Base-by-base conservation (phyloP, 2,113 vertebrate species). In the Mustelus asterias region DNA sequence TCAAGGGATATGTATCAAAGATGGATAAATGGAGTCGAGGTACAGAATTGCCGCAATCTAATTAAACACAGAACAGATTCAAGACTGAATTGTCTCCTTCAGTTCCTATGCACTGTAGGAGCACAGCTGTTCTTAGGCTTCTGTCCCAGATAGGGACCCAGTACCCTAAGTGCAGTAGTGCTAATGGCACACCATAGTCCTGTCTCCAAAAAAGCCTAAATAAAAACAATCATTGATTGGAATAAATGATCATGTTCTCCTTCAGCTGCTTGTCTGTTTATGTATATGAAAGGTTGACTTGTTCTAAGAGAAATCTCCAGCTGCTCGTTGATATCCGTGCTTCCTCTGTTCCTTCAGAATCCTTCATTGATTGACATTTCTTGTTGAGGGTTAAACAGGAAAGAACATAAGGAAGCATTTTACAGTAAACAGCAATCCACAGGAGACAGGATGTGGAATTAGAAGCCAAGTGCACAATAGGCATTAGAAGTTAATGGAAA, bases 341-440 rank as follows among this genome's bases (percentile, higher is more conserved):
- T 60, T 60, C 54, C 88, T 60, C 88, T 60, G 54, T 90, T 90
- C 13, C 26, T 90, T 90, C 29, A 58, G 26, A 60, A 58, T 63
- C 48, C 11, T 90, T 90, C 88, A 63, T 60, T 90, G 88, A 90
- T 90, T 90, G 88, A 90, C 4, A 90, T 90, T 90, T 90, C 88
- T 90, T 90, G 88, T 90, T 60, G 88, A 90, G 54, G 11, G 10
- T 58, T 13, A 60, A 90, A 90, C 88, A 90, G 54, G 54, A 90
- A 60, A 90, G 11, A 9, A 58, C 29, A 90, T 33, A 29, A 63
- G 88, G 54, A 63, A 90, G 26, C 54, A 63, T 58, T 54, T 90
- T 90, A 29, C 88, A 90, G 88, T 60, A 63, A 90, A 58, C 54
- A 63, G 54, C 88, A n/a, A 90, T 60, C 58, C 29, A 90, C 88